phyloP scores from a whole-genome alignment of 1,140 invertebrate genomes.

The Onthophagus taurus region DNA sequence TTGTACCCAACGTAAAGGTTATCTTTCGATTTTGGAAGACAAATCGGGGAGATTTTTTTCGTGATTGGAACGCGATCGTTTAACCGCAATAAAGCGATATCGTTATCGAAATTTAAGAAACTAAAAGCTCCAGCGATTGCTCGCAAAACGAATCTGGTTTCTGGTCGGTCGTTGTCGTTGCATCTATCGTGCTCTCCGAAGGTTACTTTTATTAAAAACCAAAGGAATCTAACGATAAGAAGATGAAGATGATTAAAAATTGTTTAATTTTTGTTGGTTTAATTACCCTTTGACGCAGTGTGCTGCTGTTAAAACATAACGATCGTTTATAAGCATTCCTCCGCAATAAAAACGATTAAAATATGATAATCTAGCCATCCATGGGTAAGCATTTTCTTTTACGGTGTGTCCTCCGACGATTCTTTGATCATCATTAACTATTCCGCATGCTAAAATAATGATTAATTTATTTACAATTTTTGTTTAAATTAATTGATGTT shows the following conservation, averaged over 20 bases:
- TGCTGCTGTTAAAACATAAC: slow-evolving; percentile 72
- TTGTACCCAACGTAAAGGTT: slow-evolving; percentile 56
- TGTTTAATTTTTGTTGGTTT: background rate
- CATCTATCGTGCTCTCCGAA: slow-evolving; percentile 79
- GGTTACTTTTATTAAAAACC: slow-evolving; percentile 82
- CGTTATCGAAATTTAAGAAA: slow-evolving; percentile 74
- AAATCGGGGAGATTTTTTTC: slow-evolving; percentile 66
- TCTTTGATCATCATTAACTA: slow-evolving; percentile 63
- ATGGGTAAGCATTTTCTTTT: slow-evolving; percentile 66
- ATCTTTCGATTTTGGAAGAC: slow-evolving; percentile 55
- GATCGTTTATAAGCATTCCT: slow-evolving; percentile 69
- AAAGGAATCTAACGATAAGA: slow-evolving; percentile 64
- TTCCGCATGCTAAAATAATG: slow-evolving; percentile 77
- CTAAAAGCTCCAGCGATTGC: slow-evolving; percentile 69
- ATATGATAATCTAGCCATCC: slow-evolving; percentile 71
- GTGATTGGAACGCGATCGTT: slow-evolving; percentile 66
- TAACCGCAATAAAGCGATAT: slow-evolving; percentile 69
- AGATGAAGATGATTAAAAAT: background rate
- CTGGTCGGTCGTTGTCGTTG: slow-evolving; percentile 53
- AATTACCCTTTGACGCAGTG: slow-evolving; percentile 75
- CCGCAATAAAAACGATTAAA: slow-evolving; percentile 80
- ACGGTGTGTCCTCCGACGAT: slow-evolving; percentile 69
- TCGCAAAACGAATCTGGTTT: slow-evolving; percentile 64
- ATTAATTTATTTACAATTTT: too few relatives aligned
- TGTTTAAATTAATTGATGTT: too few relatives aligned